A percentile compares a stretch with the other conserved stretches of the same genome.
phyloP scores from a whole-genome alignment of 2,113 vertebrate species.

The Mormyrus lacerda region DNA sequence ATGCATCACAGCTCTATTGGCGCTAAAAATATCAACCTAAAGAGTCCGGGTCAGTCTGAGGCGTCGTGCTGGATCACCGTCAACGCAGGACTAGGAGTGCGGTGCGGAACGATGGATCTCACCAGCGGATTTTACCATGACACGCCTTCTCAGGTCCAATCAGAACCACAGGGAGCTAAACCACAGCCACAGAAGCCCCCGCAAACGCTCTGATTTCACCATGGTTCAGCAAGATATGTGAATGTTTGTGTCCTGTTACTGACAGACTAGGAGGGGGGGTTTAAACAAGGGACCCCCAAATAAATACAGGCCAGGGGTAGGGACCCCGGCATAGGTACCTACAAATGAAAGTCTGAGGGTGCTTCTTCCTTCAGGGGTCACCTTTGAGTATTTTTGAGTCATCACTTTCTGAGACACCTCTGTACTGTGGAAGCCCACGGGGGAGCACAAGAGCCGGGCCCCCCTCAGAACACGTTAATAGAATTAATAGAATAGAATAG shows the following conservation, averaged over 20 bases:
- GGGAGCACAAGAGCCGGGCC: too few species aligned
- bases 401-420: not conserved
- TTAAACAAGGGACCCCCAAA: not conserved
- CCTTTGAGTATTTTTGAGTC: not conserved
- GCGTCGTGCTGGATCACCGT: not conserved
- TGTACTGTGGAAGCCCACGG: too few species aligned
- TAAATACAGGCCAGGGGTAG: not conserved
- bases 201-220: not conserved
- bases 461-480: too few species aligned
- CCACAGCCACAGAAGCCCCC: too few species aligned
- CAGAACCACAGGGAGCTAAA: not conserved
- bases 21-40: not conserved
- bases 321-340: too few species aligned
- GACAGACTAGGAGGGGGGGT: not conserved
- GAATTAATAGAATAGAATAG: not conserved
- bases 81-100: not conserved
- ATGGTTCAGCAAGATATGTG: not conserved
- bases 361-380: not conserved
- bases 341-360: not conserved
- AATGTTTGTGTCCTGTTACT: not conserved
- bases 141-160: not conserved
- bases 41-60: not conserved
- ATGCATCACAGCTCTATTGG: not conserved
- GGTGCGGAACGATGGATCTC: not conserved
- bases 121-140: not conserved